These are phyloP conservation scores for Cephus spinipes DNA, from an alignment of 2,888 invertebrate species.

Conservation along the genomic window DNA sequence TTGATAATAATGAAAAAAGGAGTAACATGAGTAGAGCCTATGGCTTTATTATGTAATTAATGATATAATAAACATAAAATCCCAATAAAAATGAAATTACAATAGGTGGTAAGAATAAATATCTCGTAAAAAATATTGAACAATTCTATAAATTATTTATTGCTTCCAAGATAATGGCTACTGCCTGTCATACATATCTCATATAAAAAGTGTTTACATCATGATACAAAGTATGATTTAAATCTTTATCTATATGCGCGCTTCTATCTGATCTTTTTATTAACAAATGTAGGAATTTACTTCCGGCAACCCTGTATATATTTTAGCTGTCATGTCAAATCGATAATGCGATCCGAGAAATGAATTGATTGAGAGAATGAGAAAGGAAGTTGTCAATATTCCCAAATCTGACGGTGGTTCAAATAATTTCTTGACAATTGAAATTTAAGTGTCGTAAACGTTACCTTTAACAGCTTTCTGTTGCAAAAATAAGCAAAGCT, in stretches of 20 bases:
- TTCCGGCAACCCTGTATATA: background rate
- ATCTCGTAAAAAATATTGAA: background rate
- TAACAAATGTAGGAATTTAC: background rate
- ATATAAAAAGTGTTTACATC: background rate
- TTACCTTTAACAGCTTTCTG: slow-evolving; percentile 54
- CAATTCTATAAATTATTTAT: background rate
- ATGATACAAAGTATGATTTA: background rate
- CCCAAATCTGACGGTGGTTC: background rate
- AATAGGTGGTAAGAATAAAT: background rate
- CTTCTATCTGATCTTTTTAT: background rate
- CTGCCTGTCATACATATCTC: background rate
- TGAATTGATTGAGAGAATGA: background rate
- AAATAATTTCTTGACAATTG: background rate
- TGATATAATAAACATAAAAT: background rate
- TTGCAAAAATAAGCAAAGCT: slow-evolving; percentile 56
- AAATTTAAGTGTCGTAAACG: slow-evolving; percentile 5
- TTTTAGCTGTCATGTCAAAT: background rate
- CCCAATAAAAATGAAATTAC: background rate
- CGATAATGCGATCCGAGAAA: background rate
- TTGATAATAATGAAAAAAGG: background rate
- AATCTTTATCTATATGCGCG: background rate
- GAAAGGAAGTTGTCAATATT: slow-evolving; percentile 10
- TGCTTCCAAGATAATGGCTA: background rate
- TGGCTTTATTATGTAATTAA: background rate
- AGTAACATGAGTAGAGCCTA: background rate